phyloP scores from a whole-genome alignment of 1,140 invertebrate species.

The Proctacanthus coquilletti region DNA sequence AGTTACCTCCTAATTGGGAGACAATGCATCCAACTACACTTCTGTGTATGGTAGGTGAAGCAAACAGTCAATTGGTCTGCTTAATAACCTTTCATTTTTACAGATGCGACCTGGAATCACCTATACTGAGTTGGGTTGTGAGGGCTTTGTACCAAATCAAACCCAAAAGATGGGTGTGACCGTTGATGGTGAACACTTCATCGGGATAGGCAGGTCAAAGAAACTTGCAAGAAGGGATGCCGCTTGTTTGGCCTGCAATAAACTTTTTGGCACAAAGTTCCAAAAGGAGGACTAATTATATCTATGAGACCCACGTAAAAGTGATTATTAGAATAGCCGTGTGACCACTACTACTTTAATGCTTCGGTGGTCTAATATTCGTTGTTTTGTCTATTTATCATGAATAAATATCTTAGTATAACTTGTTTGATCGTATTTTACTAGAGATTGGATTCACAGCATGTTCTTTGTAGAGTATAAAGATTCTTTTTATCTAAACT shows the following conservation, averaged over 20 bases:
- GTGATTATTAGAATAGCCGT: no score
- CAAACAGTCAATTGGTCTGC: constrained; percentile 3
- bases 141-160: constrained; percentile 43
- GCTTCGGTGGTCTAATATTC: no score
- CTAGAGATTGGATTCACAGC: no score
- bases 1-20: constrained; percentile 39
- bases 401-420: no score
- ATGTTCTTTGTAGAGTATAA: no score
- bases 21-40: constrained; percentile 55
- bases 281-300: no score
- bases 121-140: constrained; percentile 40
- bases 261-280: constrained; percentile 31
- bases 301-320: no score
- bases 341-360: no score
- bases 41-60: constrained; percentile 33
- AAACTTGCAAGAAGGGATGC: constrained; percentile 36
- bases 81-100: not conserved
- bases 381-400: no score
- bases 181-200: constrained; percentile 35
- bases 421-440: no score
- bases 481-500: no score
- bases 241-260: constrained; percentile 32
- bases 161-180: constrained; percentile 34
- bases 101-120: constrained; percentile 50
- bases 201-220: constrained; percentile 33